phyloP scores from a whole-genome alignment of 2,888 invertebrate species.

The Pegoplata infirma region DNA sequence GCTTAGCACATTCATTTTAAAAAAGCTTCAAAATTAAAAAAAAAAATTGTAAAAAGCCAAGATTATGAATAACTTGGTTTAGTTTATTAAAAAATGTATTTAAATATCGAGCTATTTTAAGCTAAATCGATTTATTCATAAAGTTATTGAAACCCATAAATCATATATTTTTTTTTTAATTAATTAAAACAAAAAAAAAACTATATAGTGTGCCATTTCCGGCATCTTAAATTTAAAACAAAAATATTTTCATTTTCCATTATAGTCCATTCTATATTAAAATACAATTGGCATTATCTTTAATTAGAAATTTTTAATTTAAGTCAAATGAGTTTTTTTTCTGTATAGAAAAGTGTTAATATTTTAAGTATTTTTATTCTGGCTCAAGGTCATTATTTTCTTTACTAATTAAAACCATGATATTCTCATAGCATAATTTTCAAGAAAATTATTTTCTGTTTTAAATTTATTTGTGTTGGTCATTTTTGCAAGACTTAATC shows the following conservation, averaged over 20 bases:
- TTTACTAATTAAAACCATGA: too few species aligned
- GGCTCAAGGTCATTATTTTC: too few species aligned
- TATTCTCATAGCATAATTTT: too few species aligned
- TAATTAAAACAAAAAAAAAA: constrained; percentile 28
- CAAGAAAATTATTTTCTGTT: too few species aligned
- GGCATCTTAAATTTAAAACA: constrained; percentile 63
- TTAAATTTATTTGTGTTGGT: too few species aligned
- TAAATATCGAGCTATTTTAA: constrained; percentile 41
- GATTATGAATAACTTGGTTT: constrained; percentile 75
- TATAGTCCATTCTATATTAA: not conserved
- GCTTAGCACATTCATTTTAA: constrained; percentile 1
- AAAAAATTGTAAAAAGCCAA: constrained; percentile 2
- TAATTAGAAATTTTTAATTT: constrained; percentile 1
- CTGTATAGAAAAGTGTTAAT: constrained; percentile 1
- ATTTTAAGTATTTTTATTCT: too few species aligned
- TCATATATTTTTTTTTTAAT: constrained; percentile 64
- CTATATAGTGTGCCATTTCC: constrained; percentile 68
- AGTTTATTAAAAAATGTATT: constrained; percentile 64
- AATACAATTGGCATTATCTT: constrained; percentile 47
- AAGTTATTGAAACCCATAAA: constrained; percentile 50
- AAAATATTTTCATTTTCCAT: not conserved
- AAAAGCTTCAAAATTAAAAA: constrained; percentile 1
- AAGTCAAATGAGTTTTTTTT: constrained; percentile 6
- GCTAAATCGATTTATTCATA: constrained; percentile 74
- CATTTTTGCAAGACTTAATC: too few species aligned